Conservation (phyloP, 2,113 vertebrate species). For the Ictalurus punctatus region DNA sequence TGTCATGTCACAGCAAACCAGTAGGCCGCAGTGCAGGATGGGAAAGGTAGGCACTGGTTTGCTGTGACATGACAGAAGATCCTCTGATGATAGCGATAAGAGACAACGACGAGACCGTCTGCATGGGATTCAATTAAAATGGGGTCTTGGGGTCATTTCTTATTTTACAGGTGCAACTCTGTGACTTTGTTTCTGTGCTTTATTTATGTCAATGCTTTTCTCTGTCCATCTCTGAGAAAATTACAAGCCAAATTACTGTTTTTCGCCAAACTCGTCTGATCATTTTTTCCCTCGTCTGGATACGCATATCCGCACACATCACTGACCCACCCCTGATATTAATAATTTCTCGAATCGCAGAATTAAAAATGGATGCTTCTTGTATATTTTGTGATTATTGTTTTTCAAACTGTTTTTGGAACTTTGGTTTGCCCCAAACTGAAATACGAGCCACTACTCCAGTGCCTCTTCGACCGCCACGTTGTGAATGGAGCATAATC, state of each 20-base stretch:
- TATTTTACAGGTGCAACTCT: background rate
- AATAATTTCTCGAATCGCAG: background rate
- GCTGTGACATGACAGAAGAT: background rate
- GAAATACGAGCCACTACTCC: background rate
- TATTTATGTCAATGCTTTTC: background rate
- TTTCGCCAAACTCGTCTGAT: too few species aligned
- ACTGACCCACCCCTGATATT: too few species aligned
- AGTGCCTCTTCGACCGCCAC: background rate
- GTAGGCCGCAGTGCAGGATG: too few species aligned
- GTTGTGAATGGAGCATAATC: background rate
- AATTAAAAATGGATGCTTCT: background rate
- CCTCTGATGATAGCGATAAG: background rate
- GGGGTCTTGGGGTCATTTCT: background rate
- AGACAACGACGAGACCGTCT: background rate
- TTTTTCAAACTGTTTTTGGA: background rate
- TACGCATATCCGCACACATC: too few species aligned
- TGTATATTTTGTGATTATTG: background rate
- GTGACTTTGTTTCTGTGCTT: background rate
- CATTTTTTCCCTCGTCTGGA: too few species aligned
- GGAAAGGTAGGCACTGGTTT: too few species aligned
- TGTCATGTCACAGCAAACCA: too few species aligned
- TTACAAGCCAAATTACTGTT: too few species aligned
- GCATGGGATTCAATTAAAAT: background rate
- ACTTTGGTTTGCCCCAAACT: background rate
- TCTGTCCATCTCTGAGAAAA: too few species aligned